phyloP scores from a whole-genome alignment of 1,140 invertebrate genomes.

The Scaptomyza pallida region DNA sequence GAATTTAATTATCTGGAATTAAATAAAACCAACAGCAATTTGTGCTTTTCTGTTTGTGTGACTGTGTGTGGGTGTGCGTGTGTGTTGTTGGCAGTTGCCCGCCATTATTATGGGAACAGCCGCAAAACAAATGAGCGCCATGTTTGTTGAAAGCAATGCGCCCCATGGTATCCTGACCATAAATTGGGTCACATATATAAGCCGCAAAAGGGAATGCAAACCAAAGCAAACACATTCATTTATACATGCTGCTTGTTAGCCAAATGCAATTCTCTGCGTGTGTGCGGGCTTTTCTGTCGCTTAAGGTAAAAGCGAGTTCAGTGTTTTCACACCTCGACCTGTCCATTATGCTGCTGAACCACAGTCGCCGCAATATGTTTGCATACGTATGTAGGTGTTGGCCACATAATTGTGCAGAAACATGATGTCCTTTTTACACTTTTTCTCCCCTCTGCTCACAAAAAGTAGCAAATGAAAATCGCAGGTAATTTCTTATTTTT shows the following conservation, averaged over 20 bases:
- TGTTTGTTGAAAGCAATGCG: constrained; percentile 38
- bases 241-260: constrained; percentile 5
- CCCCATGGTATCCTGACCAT: constrained; percentile 10
- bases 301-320: constrained; percentile 8
- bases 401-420: constrained; percentile 58
- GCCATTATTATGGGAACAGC: constrained; percentile 58
- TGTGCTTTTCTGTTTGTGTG: neutral
- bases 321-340: constrained; percentile 34
- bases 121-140: constrained; percentile 64
- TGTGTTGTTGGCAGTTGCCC: constrained; percentile 37
- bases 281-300: neutral
- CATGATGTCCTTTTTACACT: constrained; percentile 5
- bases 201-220: constrained; percentile 57
- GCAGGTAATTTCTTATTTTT: constrained; percentile 67
- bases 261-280: constrained; percentile 34
- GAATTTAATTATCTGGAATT: constrained; percentile 64
- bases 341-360: constrained; percentile 59
- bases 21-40: constrained; percentile 25
- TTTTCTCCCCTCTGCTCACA: neutral
- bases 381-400: constrained; percentile 66
- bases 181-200: constrained; percentile 63
- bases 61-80: constrained; percentile 42
- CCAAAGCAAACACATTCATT: constrained; percentile 28
- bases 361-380: constrained; percentile 71
- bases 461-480: constrained; percentile 42